Evolutionary conservation across 2,888 invertebrate species (phyloP).

Genomic region (Ochropacha duplaris): DNA sequence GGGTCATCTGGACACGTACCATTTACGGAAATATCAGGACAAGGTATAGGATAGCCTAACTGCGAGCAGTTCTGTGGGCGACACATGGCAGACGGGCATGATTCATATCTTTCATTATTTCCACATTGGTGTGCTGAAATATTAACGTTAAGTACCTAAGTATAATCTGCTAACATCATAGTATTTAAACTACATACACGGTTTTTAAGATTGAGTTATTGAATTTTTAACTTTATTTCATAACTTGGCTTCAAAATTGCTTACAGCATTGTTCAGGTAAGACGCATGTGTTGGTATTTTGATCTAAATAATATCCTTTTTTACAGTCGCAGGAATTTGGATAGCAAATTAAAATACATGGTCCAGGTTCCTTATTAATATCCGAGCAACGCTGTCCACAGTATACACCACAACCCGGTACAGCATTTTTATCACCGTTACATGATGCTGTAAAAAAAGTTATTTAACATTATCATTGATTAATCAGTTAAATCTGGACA

Average conservation of each 20-base stretch:
- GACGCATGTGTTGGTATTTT: constrained; percentile 27
- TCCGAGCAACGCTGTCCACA: constrained; percentile 23
- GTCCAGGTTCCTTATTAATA: constrained; percentile 6
- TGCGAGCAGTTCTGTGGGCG: constrained; percentile 26
- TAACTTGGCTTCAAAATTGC: constrained; percentile 4
- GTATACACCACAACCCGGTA: constrained; percentile 27
- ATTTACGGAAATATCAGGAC: too few species aligned
- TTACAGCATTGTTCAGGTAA: constrained; percentile 25
- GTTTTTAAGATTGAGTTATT: background rate
- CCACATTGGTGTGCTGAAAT: constrained; percentile 22
- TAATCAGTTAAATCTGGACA: too few species aligned
- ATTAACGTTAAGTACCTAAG: background rate
- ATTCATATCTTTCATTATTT: constrained; percentile 22
- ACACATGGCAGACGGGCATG: constrained; percentile 25
- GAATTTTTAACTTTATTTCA: too few species aligned
- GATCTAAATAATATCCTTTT: constrained; percentile 23
- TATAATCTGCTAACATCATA: too few species aligned
- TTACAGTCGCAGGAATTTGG: constrained; percentile 36
- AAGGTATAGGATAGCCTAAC: constrained; percentile 16
- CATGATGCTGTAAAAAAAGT: constrained; percentile 21
- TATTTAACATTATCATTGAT: too few species aligned
- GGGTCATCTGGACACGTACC: constrained; percentile 8
- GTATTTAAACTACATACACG: background rate
- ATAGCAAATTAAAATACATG: constrained; percentile 21
- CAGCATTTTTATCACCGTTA: constrained; percentile 29